Percentiles rank a stretch among this genome's conserved stretches.
phyloP scores from a whole-genome alignment of 2,888 invertebrate species.

The Lagria hirta region DNA sequence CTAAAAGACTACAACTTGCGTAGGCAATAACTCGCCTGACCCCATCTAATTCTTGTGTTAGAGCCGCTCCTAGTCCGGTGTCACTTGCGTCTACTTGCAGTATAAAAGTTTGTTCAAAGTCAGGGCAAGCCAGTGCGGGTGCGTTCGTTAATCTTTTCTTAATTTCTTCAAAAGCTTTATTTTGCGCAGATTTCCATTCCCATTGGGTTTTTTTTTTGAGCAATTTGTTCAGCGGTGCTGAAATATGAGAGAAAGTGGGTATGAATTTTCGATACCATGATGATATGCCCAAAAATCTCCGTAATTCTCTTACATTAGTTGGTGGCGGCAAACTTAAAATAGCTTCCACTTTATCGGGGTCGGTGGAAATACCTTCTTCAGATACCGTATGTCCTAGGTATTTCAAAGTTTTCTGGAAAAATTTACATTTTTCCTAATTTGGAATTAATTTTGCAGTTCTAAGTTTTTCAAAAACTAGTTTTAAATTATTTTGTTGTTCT shows the following conservation, averaged over 20 bases:
- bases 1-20: no score
- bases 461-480: no score
- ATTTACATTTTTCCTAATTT: constrained; percentile 25
- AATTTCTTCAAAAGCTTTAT: constrained; percentile 16
- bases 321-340: constrained; percentile 27
- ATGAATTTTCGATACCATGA: constrained; percentile 34
- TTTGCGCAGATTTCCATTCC: constrained; percentile 23
- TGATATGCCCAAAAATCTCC: constrained; percentile 27
- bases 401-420: constrained; percentile 25
- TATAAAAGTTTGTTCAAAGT: constrained; percentile 26
- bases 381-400: constrained; percentile 31
- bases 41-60: constrained; percentile 24
- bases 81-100: constrained; percentile 34
- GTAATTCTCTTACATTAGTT: no score
- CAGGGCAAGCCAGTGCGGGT: constrained; percentile 28
- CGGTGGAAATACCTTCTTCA: constrained; percentile 19
- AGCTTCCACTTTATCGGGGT: constrained; percentile 28
- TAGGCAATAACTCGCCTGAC: constrained; percentile 29
- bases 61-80: constrained; percentile 31
- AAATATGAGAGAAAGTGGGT: constrained; percentile 23
- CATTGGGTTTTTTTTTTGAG: constrained; percentile 24
- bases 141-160: constrained; percentile 17
- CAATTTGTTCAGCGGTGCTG: constrained; percentile 23
- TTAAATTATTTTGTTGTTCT: no score
- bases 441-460: no score